phyloP scores from a whole-genome alignment of 2,797 vertebrate genomes.

The Gallinago stenura region DNA sequence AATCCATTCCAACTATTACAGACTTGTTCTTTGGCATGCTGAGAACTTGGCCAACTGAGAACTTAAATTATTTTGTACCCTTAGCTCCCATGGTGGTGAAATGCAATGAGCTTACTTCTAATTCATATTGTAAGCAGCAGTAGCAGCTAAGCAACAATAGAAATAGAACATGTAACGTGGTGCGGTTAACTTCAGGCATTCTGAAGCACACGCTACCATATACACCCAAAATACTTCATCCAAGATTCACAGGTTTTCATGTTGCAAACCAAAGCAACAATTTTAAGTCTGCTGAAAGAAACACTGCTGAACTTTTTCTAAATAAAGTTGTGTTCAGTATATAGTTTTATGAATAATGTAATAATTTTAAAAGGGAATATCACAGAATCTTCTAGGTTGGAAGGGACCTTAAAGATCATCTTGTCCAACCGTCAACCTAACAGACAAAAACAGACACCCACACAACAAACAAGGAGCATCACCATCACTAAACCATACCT shows the following conservation, averaged over 20 bases:
- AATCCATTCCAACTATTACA: not conserved
- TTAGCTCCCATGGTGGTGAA: not conserved
- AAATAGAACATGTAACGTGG: not conserved
- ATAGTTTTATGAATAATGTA: not conserved
- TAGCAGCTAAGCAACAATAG: not conserved
- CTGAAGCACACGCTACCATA: not conserved
- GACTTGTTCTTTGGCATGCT: constrained; percentile 12
- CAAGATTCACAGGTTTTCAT: not conserved
- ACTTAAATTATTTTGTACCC: not conserved
- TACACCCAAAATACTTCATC: not conserved
- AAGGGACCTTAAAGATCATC: too few relatives aligned
- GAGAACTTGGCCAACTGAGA: not conserved
- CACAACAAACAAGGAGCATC: too few relatives aligned
- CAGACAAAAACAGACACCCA: too few relatives aligned
- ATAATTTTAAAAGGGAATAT: fast-evolving
- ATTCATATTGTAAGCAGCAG: not conserved
- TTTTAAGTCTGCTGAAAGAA: not conserved
- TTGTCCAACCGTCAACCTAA: too few relatives aligned
- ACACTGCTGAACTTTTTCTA: not conserved
- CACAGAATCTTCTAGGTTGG: not conserved
- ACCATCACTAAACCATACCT: too few relatives aligned
- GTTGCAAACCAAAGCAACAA: not conserved
- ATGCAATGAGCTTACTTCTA: not conserved
- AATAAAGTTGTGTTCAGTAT: not conserved
- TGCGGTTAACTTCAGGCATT: not conserved